phyloP scores from a whole-genome alignment of 2,113 vertebrate genomes.

The Cephalopholis sonnerati region DNA sequence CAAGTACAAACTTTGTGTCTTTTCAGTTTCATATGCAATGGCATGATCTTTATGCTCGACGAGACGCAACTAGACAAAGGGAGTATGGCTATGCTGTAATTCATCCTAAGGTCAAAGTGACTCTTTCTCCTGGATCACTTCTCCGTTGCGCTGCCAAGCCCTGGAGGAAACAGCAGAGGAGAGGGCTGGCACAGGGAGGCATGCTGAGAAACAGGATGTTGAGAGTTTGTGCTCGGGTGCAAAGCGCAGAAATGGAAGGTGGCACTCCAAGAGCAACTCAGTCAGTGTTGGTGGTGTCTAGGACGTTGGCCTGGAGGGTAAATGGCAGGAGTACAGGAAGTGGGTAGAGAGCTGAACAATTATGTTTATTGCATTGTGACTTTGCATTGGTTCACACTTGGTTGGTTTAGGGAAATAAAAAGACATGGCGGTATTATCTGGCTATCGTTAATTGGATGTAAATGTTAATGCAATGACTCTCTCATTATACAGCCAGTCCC shows the following conservation, averaged over 20 bases:
- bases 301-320: conserved; percentile 54
- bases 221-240: conserved; percentile 49
- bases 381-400: conserved; percentile 60
- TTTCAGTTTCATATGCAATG: conserved; percentile 42
- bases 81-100: conserved; percentile 60
- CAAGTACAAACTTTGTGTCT: conserved; percentile 28
- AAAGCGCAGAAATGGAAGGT: conserved; percentile 72
- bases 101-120: conserved; percentile 69
- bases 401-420: conserved; percentile 49
- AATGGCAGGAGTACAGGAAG: conserved; percentile 64
- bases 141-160: conserved; percentile 65
- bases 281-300: conserved; percentile 34
- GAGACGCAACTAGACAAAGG: conserved; percentile 42
- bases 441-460: conserved; percentile 80
- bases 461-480: conserved; percentile 78
- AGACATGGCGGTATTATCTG: conserved; percentile 45
- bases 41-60: conserved; percentile 50
- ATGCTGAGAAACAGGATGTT: conserved; percentile 67
- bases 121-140: conserved; percentile 71
- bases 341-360: conserved; percentile 68
- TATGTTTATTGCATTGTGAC: conserved; percentile 66
- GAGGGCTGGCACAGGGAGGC: conserved; percentile 42
- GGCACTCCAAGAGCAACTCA: conserved; percentile 59
- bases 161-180: conserved; percentile 53
- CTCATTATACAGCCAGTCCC: conserved; percentile 71